These are phyloP conservation scores for Phania funesta DNA, from an alignment of 2,888 invertebrate genomes.

Conservation along the genomic window DNA sequence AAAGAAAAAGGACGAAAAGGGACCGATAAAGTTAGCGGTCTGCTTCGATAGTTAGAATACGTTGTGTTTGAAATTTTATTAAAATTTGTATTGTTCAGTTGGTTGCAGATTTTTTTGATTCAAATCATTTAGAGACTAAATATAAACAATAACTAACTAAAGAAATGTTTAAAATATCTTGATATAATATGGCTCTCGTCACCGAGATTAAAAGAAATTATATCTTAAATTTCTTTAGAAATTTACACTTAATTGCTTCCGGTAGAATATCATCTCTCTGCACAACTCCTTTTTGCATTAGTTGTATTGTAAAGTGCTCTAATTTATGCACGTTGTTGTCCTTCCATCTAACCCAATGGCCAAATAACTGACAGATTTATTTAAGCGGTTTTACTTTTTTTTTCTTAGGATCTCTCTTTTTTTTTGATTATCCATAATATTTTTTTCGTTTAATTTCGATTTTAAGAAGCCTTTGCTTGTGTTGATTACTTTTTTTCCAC, in stretches of 20 bases:
- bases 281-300: background rate
- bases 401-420: background rate
- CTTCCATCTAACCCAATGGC: background rate
- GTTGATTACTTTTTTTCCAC: constrained; percentile 59
- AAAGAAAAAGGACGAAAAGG: too few species aligned
- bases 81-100: too few species aligned
- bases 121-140: too few species aligned
- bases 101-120: too few species aligned
- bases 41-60: too few species aligned
- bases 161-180: too few species aligned
- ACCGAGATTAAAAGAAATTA: background rate
- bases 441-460: constrained; percentile 4
- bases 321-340: background rate
- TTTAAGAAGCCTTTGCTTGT: constrained; percentile 20
- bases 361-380: background rate
- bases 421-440: background rate
- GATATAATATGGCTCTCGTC: too few species aligned
- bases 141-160: too few species aligned
- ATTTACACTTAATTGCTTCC: constrained; percentile 57
- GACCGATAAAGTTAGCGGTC: too few species aligned
- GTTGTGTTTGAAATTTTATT: too few species aligned
- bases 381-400: background rate
- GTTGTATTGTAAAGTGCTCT: background rate
- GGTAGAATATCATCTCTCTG: constrained; percentile 19
- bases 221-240: constrained; percentile 47